Base-by-base conservation (phyloP, 2,113 vertebrate species). In the Chaetorhynchus papuensis region DNA sequence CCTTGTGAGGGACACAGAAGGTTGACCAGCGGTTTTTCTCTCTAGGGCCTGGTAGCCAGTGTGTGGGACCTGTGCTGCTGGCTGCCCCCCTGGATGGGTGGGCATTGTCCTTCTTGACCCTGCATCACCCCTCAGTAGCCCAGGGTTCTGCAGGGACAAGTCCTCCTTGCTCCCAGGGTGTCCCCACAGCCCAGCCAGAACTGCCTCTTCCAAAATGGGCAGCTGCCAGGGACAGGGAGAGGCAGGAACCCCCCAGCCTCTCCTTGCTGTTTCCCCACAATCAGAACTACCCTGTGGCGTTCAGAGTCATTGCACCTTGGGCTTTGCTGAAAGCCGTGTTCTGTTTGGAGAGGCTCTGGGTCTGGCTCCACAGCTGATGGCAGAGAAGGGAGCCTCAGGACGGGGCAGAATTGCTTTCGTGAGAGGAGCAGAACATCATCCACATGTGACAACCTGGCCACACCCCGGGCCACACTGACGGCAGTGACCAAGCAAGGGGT, bases 1-100 rank as follows among this genome's bases (percentile, higher is more conserved):
- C 33, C 39, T 31, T 57, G 42, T 24, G 64, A 45, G 60, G 13
- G 39, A 8, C 78, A 77, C 33, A 54, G 72, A 22, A 81, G 23
- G 13, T 0, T 53, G 16, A 35, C 5, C 2, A 5, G 33, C 11
- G 7, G 4, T 21, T 53, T 77, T 47, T 9, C 39, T n/a, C 15
- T 45, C 71, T 30, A 44, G 41, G 52, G 66, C 50, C 61, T 83
- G 54, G n/a, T 26, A 70, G 41, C 8, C 74, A 54, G 3, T 4
- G 28, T 41, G 59, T 64, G 49, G 13, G 33, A 35, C 30, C 54
- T 3, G 0, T 56, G 24, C 47, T 61, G 42, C 64, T 61, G 69
- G 20, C 13, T 77, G 24, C 47, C 27, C 28, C 21, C 56, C 41
- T 54, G 30, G 14, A 3, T 7, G 15, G 10, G 20, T 74, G 53